A percentile compares a stretch with the other conserved stretches of the same genome.
phyloP scores from a whole-genome alignment of 2,113 vertebrate genomes.

The Todiramphus saurophagus region DNA sequence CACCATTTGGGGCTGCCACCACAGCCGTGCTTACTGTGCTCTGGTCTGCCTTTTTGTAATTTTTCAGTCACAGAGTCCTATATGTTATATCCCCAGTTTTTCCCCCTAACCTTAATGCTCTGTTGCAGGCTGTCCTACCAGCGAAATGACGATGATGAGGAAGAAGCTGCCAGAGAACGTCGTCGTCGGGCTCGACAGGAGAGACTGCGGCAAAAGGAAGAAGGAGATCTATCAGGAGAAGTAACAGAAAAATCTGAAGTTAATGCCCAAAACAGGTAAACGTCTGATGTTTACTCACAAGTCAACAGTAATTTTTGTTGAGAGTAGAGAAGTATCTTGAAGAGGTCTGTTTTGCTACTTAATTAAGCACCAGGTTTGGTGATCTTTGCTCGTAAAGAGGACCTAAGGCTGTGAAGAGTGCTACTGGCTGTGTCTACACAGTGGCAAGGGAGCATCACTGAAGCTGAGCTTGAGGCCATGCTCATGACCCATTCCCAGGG shows the following conservation, averaged over 20 bases:
- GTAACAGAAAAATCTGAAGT: constrained; percentile 75
- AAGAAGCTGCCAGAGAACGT: constrained; percentile 92
- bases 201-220: constrained; percentile 81
- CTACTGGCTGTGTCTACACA: background rate
- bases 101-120: background rate
- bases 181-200: constrained; percentile 93
- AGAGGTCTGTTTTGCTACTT: background rate
- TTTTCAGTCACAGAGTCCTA: background rate
- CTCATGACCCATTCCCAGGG: background rate
- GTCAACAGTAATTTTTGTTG: background rate
- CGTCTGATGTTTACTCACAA: background rate
- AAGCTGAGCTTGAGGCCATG: background rate
- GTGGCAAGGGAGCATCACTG: background rate
- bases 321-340: background rate
- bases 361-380: background rate
- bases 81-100: background rate
- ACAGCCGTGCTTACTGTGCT: background rate
- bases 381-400: background rate
- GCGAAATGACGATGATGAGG: constrained; percentile 89
- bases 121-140: constrained; percentile 81
- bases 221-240: constrained; percentile 80
- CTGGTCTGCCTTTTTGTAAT: background rate
- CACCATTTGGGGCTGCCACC: background rate
- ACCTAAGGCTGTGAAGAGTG: background rate
- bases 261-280: constrained; percentile 90